Percentiles rank a stretch among this genome's conserved stretches.
These are phyloP conservation scores for Rousettus madagascariensis DNA, from an alignment of 2,797 vertebrate species.

Conservation along the genomic window DNA sequence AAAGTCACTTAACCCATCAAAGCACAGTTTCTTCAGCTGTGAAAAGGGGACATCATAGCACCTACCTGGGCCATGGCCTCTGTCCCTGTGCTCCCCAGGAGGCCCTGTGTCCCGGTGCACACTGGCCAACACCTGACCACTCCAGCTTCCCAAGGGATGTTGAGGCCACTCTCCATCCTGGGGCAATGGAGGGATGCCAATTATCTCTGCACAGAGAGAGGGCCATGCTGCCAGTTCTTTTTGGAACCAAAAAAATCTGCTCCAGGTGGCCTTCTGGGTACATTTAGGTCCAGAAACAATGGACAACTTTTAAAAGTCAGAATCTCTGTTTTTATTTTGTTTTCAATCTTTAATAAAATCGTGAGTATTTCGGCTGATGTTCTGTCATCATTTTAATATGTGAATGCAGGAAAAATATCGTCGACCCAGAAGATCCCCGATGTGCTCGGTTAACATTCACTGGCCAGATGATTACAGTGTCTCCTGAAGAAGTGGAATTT, in stretches of 20 bases:
- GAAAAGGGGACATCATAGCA: neutral
- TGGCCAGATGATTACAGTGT: constrained; percentile 91
- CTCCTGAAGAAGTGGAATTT: constrained; percentile 89
- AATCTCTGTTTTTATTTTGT: neutral
- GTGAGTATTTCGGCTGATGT: neutral
- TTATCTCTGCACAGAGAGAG: neutral
- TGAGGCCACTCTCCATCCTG: neutral
- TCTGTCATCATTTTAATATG: neutral
- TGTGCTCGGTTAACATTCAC: constrained; percentile 90
- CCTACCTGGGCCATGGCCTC: neutral
- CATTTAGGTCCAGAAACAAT: neutral
- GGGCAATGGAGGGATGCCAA: neutral
- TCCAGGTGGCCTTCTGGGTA: neutral
- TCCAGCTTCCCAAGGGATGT: neutral
- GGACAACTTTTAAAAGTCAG: neutral
- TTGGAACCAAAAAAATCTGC: neutral
- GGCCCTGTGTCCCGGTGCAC: neutral
- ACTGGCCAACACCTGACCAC: neutral
- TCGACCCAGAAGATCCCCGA: constrained; percentile 91
- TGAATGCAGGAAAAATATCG: constrained; percentile 82
- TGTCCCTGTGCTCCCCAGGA: neutral
- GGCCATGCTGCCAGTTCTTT: neutral
- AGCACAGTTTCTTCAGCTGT: neutral
- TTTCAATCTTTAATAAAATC: neutral
- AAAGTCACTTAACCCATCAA: neutral